Percentiles rank a stretch among this genome's conserved stretches.
These are phyloP conservation scores for Prunella fulvescens DNA, from an alignment of 2,113 vertebrate genomes.

Conservation along the genomic window DNA sequence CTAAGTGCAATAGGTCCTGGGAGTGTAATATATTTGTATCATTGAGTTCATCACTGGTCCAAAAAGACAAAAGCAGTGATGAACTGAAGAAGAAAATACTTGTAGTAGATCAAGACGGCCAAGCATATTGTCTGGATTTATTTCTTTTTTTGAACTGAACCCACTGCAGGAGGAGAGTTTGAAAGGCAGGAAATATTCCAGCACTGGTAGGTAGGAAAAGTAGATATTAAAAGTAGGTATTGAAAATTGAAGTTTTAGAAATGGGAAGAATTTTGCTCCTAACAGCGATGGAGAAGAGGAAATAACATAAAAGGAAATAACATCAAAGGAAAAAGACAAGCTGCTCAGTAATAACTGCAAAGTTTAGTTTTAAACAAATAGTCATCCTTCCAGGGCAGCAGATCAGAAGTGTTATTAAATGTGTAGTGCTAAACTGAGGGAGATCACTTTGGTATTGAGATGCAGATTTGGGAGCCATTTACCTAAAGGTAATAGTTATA, in stretches of 20 bases:
- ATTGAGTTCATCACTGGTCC: not conserved
- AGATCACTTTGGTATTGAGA: conserved; percentile 32
- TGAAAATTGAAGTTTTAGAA: not conserved
- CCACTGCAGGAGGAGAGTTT: not conserved
- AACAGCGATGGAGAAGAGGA: not conserved
- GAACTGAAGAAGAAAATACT: not conserved
- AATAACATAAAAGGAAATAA: not conserved
- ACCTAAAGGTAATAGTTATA: conserved; percentile 22
- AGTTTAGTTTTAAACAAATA: not conserved
- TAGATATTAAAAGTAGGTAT: not conserved
- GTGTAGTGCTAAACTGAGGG: not conserved
- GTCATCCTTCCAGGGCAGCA: not conserved
- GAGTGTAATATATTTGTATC: not conserved
- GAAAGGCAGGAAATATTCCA: not conserved
- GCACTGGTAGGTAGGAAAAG: not conserved
- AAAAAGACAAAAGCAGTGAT: not conserved
- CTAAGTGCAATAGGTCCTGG: not conserved
- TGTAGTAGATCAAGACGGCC: not conserved
- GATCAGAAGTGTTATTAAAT: not conserved
- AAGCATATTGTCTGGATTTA: not conserved
- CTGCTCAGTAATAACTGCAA: not conserved
- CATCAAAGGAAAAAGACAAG: not conserved
- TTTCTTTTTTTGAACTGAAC: not conserved
- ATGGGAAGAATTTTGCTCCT: not conserved
- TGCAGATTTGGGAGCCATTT: conserved; percentile 37